Conservation (phyloP, 1,140 invertebrate genomes). For the Lasioglossum albipes region DNA sequence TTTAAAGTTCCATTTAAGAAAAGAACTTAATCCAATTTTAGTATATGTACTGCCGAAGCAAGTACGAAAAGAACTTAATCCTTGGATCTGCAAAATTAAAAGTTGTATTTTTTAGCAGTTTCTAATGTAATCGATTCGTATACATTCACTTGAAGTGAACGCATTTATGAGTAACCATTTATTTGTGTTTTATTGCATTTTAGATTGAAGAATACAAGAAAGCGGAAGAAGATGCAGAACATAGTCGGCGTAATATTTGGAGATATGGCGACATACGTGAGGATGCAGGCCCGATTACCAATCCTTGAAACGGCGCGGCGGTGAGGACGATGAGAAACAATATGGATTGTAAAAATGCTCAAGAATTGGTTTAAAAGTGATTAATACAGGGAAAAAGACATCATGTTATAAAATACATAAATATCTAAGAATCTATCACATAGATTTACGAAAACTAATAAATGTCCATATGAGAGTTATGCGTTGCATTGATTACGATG, state of each 20-base stretch:
- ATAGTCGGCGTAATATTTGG: conserved; percentile 93
- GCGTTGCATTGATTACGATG: conserved; percentile 54
- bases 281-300: too few species aligned
- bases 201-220: conserved; percentile 89
- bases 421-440: conserved; percentile 52
- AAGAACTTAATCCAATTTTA: too few species aligned
- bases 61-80: too few species aligned
- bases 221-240: conserved; percentile 92
- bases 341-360: conserved; percentile 82
- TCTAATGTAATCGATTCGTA: too few species aligned
- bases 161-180: conserved; percentile 6
- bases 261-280: conserved; percentile 95
- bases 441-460: conserved; percentile 44
- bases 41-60: too few species aligned
- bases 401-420: conserved; percentile 52
- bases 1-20: too few species aligned
- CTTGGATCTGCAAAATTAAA: too few species aligned
- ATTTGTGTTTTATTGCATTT: conserved; percentile 56
- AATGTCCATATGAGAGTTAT: conserved; percentile 53
- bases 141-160: too few species aligned
- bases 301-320: too few species aligned
- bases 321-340: conserved; percentile 92
- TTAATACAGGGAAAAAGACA: conserved; percentile 57
- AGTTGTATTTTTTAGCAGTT: too few species aligned
- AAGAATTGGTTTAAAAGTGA: conserved; percentile 60